Base-by-base conservation (phyloP, 2,113 vertebrate species). In the Mola mola region DNA sequence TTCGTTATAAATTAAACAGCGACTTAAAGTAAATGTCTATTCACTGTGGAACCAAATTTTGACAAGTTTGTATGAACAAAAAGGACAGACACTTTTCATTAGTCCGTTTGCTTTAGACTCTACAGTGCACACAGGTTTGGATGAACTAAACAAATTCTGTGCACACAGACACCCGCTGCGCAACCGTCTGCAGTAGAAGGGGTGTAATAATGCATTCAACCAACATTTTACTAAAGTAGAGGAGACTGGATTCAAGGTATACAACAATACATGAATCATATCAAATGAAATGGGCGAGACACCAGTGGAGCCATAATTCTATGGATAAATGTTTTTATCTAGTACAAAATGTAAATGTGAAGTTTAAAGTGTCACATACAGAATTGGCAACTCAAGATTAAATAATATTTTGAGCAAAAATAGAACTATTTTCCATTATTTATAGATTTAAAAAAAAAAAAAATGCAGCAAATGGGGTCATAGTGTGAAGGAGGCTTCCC, bases 101-200 rank as follows among this genome's bases (percentile, higher is more conserved):
- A 46, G 36, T 71, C 62, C 9, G 20, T 58, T 57, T 24, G 26
- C 48, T 62, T 66, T 22, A 22, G 24, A 34, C 17, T 52, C 12
- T 12, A 17, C 28, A 13, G 19, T 52, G 43, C 29, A 5, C 47
- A 46, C 29, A 43, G 2, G 57, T 66, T 21, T 33, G 44, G 40
- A 59, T 25, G 51, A 66, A 61, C 38, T 69, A 38, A 70, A 73
- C 55, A 48, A 4, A 80, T 58, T 80, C 62, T 40, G 42, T 66
- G 51, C 59, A 66, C 66, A 60, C 13, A 13, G 38, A 11, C 55
- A 25, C 26, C 22, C 44, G 36, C 52, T 55, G 57, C 44, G 72
- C 22, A 7, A 17, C 26, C 4, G 12, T 65, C 49, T 70, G 57
- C n/a, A 66, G 10, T 13, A 22, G 26, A 11, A 58, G 15, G 20